Conservation (phyloP, 1,140 invertebrate genomes). For the Panagrolaimus sp. region DNA sequence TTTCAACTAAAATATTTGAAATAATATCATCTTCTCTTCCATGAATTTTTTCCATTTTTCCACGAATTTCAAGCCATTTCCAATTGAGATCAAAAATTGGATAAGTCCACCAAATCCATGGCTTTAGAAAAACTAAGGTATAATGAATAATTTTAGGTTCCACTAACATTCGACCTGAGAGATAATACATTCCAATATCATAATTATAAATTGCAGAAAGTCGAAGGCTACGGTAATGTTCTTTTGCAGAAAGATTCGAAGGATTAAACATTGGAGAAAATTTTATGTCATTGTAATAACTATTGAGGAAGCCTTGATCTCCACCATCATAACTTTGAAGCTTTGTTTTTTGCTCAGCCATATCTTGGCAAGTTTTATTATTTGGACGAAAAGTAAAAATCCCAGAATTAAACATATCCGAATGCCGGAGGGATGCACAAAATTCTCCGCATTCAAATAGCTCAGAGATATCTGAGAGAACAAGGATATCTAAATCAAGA, state of each 20-base stretch:
- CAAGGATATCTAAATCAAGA: constrained; percentile 40
- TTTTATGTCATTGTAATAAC: constrained; percentile 42
- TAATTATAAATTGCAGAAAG: constrained; percentile 43
- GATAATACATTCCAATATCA: constrained; percentile 49
- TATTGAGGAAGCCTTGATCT: constrained; percentile 48
- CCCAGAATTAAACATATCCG: constrained; percentile 49
- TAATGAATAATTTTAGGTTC: constrained; percentile 46
- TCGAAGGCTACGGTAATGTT: constrained; percentile 17
- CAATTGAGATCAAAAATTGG: constrained; percentile 45
- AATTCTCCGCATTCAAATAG: constrained; percentile 45
- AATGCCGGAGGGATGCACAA: constrained; percentile 45
- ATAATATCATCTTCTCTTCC: not conserved
- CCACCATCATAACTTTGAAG: constrained; percentile 44
- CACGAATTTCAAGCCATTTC: constrained; percentile 37
- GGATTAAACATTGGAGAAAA: constrained; percentile 43
- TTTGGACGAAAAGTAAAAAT: constrained; percentile 45
- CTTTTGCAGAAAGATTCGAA: constrained; percentile 14
- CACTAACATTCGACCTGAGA: constrained; percentile 33
- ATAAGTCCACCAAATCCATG: constrained; percentile 46
- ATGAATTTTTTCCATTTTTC: constrained; percentile 21
- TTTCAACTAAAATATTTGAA: not conserved
- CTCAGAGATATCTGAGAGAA: constrained; percentile 33
- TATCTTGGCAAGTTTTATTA: constrained; percentile 40
- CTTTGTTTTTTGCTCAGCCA: constrained; percentile 26
- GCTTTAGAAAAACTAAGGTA: constrained; percentile 43